These are phyloP conservation scores for Promerops cafer DNA, from an alignment of 2,113 vertebrate genomes.

Conservation along the genomic window DNA sequence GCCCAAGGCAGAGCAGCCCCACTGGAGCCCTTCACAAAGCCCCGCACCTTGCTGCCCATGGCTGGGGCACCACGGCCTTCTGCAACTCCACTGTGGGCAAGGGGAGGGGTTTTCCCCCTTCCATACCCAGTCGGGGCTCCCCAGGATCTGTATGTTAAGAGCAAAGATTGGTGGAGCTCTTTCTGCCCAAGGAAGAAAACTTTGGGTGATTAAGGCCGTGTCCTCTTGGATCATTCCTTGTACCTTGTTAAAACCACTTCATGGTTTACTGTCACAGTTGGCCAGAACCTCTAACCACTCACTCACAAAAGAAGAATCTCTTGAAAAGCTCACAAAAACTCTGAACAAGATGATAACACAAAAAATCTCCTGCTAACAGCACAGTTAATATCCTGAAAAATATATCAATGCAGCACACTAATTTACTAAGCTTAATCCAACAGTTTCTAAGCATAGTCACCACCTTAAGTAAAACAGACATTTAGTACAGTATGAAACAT, in stretches of 20 bases:
- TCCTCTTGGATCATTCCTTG: neutral
- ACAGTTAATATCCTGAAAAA: neutral
- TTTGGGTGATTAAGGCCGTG: neutral
- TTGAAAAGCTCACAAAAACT: neutral
- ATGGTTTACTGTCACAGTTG: neutral
- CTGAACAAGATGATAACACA: neutral
- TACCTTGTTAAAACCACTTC: neutral
- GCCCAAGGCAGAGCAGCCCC: neutral
- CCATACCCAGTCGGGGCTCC: accelerated
- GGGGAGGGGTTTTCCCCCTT: accelerated
- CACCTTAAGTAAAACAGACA: neutral
- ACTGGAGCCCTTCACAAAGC: accelerated
- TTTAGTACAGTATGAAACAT: neutral
- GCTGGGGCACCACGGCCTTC: neutral
- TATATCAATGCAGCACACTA: neutral
- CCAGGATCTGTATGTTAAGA: neutral
- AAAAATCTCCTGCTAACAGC: neutral
- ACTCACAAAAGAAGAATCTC: neutral
- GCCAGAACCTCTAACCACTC: neutral
- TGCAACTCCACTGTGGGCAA: neutral
- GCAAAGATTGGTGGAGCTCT: neutral
- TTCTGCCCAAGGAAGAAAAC: neutral
- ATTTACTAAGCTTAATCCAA: neutral
- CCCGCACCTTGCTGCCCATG: accelerated
- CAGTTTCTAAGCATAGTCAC: neutral